Conservation (phyloP, 2,113 vertebrate genomes). For the Cairina moschata region DNA sequence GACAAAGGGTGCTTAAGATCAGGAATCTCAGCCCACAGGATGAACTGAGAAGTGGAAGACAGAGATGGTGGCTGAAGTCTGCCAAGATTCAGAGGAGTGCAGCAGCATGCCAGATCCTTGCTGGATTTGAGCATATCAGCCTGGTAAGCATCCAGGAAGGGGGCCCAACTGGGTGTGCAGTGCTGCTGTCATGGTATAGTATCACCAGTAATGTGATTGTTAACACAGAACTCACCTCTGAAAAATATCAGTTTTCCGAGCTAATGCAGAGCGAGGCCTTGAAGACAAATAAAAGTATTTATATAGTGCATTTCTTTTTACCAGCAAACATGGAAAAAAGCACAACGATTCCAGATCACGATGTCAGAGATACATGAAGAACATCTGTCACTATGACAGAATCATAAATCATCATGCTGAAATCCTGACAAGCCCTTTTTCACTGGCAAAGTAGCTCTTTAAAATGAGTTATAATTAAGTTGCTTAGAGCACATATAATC, state of each 20-base stretch:
- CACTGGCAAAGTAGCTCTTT: constrained; percentile 24
- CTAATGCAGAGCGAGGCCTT: neutral
- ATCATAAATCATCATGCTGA: constrained; percentile 34
- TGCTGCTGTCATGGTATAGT: neutral
- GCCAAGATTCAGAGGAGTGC: neutral
- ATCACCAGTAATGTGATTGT: neutral
- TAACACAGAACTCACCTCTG: neutral
- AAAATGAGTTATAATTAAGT: constrained; percentile 33
- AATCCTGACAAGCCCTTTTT: constrained; percentile 19
- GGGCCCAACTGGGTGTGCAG: neutral
- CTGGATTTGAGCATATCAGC: neutral
- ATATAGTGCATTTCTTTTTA: neutral
- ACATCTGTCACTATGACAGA: constrained; percentile 62
- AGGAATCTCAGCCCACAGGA: neutral
- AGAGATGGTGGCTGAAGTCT: neutral
- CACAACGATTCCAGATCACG: constrained; percentile 6
- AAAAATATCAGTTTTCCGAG: neutral
- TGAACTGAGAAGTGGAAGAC: neutral
- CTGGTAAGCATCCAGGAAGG: neutral
- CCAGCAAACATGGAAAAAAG: neutral
- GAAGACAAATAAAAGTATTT: neutral
- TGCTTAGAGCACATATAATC: neutral
- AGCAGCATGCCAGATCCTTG: neutral
- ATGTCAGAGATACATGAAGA: constrained; percentile 38
- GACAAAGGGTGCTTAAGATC: neutral